Conservation (phyloP, 2,888 invertebrate species). For the Trissolcus brochymenae region DNA sequence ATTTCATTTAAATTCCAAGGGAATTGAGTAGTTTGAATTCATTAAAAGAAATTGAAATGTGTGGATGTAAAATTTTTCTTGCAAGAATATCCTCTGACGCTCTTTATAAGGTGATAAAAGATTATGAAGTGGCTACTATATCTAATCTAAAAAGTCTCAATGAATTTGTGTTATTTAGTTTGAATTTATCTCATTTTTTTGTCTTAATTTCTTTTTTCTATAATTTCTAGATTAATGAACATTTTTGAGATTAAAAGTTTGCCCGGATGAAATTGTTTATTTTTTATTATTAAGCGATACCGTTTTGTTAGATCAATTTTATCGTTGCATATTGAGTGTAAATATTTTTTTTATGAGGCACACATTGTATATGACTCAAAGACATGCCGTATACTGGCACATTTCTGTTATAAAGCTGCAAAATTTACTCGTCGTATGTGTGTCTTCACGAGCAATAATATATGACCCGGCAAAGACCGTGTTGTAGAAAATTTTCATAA, state of each 20-base stretch:
- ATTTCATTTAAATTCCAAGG: constrained; percentile 34
- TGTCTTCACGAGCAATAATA: constrained; percentile 21
- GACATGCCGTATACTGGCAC: constrained; percentile 11
- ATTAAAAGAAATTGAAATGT: constrained; percentile 41
- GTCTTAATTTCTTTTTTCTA: too few relatives aligned
- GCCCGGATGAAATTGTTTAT: too few relatives aligned
- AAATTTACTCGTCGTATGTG: constrained; percentile 22
- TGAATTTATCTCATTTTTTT: neutral
- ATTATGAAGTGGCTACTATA: constrained; percentile 14
- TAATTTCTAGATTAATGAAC: too few relatives aligned
- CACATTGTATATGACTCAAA: constrained; percentile 19
- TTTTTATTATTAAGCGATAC: too few relatives aligned
- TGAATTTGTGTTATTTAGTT: constrained; percentile 9
- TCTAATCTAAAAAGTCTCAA: constrained; percentile 4
- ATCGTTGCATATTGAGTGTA: too few relatives aligned
- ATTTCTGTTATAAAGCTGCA: constrained; percentile 22
- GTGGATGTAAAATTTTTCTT: constrained; percentile 21
- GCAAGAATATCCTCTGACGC: constrained; percentile 17
- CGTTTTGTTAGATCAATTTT: too few relatives aligned
- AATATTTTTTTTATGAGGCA: neutral
- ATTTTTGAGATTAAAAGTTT: too few relatives aligned
- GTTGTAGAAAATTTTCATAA: constrained; percentile 32
- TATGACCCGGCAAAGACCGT: constrained; percentile 28
- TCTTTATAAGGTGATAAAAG: constrained; percentile 17
- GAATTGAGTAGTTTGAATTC: constrained; percentile 42